Conservation (phyloP, 1,140 invertebrate species). For the Dufourea novaeangliae region DNA sequence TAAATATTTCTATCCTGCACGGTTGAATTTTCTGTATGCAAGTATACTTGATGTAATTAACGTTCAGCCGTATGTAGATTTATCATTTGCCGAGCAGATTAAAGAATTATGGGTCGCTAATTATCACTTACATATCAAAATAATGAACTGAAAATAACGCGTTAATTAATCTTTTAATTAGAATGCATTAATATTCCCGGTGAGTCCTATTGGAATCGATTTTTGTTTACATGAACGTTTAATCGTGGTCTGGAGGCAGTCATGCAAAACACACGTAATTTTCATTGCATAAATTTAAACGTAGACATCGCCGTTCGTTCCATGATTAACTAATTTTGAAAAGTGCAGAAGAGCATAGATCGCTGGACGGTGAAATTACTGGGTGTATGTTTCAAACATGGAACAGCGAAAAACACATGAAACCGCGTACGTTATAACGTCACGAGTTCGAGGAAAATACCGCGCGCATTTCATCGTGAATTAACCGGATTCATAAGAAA, state of each 20-base stretch:
- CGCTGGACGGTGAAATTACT: background rate
- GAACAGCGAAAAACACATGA: background rate
- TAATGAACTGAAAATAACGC: background rate
- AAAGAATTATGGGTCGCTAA: background rate
- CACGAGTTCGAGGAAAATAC: background rate
- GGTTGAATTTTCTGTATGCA: too few species aligned
- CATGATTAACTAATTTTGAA: background rate
- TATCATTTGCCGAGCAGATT: background rate
- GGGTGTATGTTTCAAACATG: background rate
- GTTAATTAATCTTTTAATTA: background rate
- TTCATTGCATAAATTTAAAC: background rate
- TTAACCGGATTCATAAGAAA: background rate
- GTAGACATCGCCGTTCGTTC: background rate
- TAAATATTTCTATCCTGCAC: too few species aligned
- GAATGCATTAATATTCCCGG: background rate
- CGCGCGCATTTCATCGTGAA: background rate
- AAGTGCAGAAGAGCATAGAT: background rate
- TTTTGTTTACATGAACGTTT: background rate
- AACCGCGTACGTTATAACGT: background rate
- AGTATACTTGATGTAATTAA: background rate
- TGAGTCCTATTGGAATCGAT: background rate
- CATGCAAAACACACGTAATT: background rate
- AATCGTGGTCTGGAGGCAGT: background rate
- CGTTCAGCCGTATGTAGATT: background rate
- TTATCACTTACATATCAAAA: background rate